A percentile compares a stretch with the other conserved stretches of the same genome.
Evolutionary conservation across 1,140 invertebrate species (phyloP).

Genomic region (Idris sp.): DNA sequence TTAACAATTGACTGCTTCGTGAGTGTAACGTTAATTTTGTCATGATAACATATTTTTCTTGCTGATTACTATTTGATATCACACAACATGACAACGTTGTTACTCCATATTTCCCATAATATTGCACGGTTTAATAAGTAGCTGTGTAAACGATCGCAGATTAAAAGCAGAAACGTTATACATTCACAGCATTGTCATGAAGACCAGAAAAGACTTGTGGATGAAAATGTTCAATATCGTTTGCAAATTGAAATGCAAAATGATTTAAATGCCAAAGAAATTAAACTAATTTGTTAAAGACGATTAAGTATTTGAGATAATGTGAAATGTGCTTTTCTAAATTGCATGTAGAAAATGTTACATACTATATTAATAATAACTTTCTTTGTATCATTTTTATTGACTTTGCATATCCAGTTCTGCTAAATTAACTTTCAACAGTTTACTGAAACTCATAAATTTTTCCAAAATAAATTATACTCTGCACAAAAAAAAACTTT

Average conservation of each 20-base stretch:
- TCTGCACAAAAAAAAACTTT: no score
- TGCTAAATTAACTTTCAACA: no score
- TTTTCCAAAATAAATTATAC: no score
- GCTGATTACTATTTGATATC: conserved; percentile 21
- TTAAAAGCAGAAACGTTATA: conserved; percentile 29
- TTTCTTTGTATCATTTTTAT: no score
- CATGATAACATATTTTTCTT: conserved; percentile 8
- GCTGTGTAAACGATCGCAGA: conserved; percentile 37
- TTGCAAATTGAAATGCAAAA: conserved; percentile 19
- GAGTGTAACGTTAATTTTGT: conserved; percentile 7
- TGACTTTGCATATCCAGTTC: no score
- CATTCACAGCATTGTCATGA: conserved; percentile 55
- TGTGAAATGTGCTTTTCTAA: no score
- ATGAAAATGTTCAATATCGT: conserved; percentile 36
- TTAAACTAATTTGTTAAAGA: no score
- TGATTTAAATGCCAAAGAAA: no score
- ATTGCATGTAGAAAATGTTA: no score
- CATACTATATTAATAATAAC: no score
- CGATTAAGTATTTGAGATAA: no score
- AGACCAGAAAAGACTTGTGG: conserved; percentile 33
- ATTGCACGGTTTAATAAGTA: conserved; percentile 44
- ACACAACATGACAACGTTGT: conserved; percentile 45
- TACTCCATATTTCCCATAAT: conserved; percentile 53
- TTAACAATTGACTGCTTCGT: conserved; percentile 1
- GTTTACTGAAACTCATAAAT: no score